phyloP scores from a whole-genome alignment of 92 coral and sea anemone species.

The Virgularia gustaviana region DNA sequence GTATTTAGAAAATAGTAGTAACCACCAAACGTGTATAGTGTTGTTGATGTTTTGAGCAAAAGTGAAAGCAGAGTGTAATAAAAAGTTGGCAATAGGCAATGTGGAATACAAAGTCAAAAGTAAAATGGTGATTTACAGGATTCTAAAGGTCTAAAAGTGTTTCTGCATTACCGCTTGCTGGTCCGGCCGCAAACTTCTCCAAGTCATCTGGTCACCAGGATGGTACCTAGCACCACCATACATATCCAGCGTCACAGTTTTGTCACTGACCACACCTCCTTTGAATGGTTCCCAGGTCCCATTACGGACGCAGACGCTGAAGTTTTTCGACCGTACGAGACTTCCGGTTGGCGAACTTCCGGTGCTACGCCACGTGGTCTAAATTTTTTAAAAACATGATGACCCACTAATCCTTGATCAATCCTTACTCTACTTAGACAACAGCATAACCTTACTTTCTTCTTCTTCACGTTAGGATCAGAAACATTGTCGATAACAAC shows the following conservation, averaged over 20 bases:
- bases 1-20: neutral
- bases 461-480: conserved; percentile 52
- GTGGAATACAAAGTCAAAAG: no score
- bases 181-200: conserved; percentile 15
- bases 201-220: conserved; percentile 78
- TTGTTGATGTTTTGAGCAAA: no score
- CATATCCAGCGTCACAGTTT: conserved; percentile 56
- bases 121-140: neutral
- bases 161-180: conserved; percentile 25
- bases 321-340: conserved; percentile 82
- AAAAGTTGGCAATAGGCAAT: no score
- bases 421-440: neutral
- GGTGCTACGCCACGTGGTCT: conserved; percentile 46
- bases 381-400: neutral
- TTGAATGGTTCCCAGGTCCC: conserved; percentile 94
- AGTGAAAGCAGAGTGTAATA: no score
- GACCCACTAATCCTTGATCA: neutral
- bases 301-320: conserved; percentile 69
- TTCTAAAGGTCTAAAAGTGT: neutral
- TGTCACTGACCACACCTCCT: conserved; percentile 51
- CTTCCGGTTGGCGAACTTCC: conserved; percentile 65
- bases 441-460: conserved; percentile 53
- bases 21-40: no score
- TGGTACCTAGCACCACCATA: conserved; percentile 63
- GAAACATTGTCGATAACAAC: conserved; percentile 53